A percentile compares a stretch with the other conserved stretches of the same genome.
These are phyloP conservation scores for Clistopyga incitator DNA, from an alignment of 2,888 invertebrate genomes.

Conservation along the genomic window DNA sequence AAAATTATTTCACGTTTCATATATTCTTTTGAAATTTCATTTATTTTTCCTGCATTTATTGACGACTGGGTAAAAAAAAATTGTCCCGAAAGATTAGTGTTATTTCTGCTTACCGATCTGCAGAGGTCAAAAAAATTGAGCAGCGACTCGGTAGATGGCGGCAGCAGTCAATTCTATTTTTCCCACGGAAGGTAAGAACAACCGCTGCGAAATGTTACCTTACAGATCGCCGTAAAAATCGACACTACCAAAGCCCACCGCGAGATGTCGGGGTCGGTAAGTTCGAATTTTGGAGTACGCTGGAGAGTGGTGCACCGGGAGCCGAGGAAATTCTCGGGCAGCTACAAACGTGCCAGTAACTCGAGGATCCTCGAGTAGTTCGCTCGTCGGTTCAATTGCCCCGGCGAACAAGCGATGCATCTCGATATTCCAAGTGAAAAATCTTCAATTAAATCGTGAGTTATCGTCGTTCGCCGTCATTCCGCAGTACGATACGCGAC, in stretches of 20 bases:
- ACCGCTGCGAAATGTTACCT: background rate
- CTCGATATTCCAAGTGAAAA: background rate
- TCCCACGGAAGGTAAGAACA: too few species aligned
- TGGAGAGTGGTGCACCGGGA: slow-evolving; percentile 1
- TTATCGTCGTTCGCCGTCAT: background rate
- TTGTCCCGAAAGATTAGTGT: too few species aligned
- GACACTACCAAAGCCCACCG: background rate
- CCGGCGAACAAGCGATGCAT: background rate
- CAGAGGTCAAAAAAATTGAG: too few species aligned
- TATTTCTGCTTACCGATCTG: too few species aligned
- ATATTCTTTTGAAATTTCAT: too few species aligned
- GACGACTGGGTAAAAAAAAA: too few species aligned
- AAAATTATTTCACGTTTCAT: too few species aligned
- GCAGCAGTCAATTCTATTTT: too few species aligned
- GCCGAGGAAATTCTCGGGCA: background rate
- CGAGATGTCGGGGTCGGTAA: background rate
- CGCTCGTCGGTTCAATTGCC: background rate
- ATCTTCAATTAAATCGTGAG: background rate
- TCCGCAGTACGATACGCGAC: too few species aligned
- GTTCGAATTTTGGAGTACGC: slow-evolving; percentile 38
- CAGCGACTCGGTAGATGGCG: too few species aligned
- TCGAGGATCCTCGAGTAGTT: slow-evolving; percentile 56
- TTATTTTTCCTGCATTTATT: too few species aligned
- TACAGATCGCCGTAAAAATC: background rate
- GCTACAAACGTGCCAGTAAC: slow-evolving; percentile 44